Base-by-base conservation (phyloP, 2,797 vertebrate genomes). In the Tinamus major region DNA sequence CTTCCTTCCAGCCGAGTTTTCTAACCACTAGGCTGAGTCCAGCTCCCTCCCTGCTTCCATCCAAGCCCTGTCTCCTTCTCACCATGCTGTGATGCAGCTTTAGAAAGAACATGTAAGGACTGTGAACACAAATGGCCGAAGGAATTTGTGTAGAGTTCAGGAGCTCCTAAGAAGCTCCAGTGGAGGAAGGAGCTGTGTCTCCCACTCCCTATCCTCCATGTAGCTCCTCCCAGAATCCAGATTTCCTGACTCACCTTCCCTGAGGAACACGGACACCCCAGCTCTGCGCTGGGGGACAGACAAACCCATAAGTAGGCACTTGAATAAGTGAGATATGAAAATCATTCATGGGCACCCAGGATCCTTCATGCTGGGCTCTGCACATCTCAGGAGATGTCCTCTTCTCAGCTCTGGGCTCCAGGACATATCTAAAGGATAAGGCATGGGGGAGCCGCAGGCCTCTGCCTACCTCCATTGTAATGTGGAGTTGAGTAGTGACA, bases 181-280 rank as follows among this genome's bases (percentile, higher is more conserved):
- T 33, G 6, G 56, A 53, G 15, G 76, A 27, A 26, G 15, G n/a
- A 14, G 2, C 26, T 15, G 6, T 9, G 1, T 33, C 44, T 90
- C 23, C 33, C 63, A 71, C 29, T 49, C 23, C 0, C 3, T 56
- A 9, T 12, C 20, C 13, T 44, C 31, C 0, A 0, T 39, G 48
- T 51, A 72, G 37, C 46, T 72, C 8, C 42, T 68, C 24, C 75
- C 68, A 75, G 41, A 65, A 42, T 13, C 49, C 10, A 1, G 5
- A 9, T 71, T 70, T 69, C 85, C 37, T 1, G 1, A 7, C 12
- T 65, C 26, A 8, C 29, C 19, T 16, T 78, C 7, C 41, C 41
- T 39, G 14, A 3, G 35, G 75, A 10, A 46, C 46, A 35, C 0
- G 0, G 68, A 10, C 63, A 56, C 55, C 46, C 41, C 79, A 64